A percentile compares a stretch with the other conserved stretches of the same genome.
phyloP scores from a whole-genome alignment of 2,797 vertebrate genomes.

The Natrix natrix region DNA sequence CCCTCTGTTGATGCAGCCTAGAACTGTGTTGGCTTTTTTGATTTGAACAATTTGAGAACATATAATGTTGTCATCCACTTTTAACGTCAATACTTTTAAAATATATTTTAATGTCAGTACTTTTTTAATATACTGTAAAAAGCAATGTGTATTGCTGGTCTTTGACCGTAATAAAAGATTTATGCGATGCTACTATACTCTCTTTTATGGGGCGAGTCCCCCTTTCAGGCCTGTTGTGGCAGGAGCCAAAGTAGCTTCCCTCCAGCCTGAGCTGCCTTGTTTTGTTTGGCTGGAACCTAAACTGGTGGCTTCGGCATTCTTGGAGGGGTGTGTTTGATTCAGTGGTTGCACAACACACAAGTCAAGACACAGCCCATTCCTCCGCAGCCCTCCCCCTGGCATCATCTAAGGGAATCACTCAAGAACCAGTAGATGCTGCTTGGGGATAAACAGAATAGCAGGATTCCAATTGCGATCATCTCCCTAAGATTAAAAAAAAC shows the following conservation, averaged over 20 bases:
- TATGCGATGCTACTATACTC: no score
- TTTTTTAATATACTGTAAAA: no score
- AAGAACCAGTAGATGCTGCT: neutral
- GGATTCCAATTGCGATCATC: neutral
- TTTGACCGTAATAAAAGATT: no score
- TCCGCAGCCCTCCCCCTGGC: neutral
- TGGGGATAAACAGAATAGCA: neutral
- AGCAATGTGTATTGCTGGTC: no score
- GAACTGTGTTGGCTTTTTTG: no score
- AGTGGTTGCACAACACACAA: neutral
- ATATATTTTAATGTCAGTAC: no score
- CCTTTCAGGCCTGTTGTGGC: neutral
- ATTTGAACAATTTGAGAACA: no score
- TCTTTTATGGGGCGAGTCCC: neutral
- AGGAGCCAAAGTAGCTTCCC: accelerated
- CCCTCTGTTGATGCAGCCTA: no score
- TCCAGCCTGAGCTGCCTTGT: neutral
- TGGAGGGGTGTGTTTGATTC: neutral
- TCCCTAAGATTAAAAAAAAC: neutral
- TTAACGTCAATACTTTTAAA: no score
- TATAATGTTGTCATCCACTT: no score
- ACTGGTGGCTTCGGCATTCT: neutral
- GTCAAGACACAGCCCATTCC: neutral
- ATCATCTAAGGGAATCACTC: neutral
- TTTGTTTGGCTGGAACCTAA: neutral